Conservation (phyloP, 1,140 invertebrate genomes). For the Plectrocnemia conspersa region DNA sequence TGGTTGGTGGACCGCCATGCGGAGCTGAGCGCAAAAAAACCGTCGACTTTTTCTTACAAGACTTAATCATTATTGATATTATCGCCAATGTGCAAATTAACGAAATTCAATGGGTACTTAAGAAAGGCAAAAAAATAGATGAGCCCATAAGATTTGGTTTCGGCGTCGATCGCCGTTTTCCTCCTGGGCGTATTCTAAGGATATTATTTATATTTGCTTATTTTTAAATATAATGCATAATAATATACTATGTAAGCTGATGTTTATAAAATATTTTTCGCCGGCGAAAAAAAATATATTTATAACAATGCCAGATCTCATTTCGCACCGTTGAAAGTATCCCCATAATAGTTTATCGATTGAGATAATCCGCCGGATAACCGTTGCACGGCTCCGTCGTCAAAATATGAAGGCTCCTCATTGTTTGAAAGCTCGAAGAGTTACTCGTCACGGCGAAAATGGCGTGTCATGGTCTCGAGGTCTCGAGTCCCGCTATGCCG, state of each 20-base stretch:
- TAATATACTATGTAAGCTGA: not conserved
- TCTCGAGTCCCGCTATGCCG: conserved; percentile 16
- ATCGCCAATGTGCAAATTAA: conserved; percentile 22
- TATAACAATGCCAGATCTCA: conserved; percentile 6
- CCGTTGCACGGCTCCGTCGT: conserved; percentile 18
- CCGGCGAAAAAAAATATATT: no score
- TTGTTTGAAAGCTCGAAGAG: conserved; percentile 20
- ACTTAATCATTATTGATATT: conserved; percentile 26
- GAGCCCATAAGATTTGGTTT: not conserved
- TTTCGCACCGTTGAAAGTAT: conserved; percentile 18
- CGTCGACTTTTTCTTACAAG: conserved; percentile 9
- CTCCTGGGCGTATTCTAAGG: not conserved
- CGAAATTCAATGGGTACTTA: conserved; percentile 22
- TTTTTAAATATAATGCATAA: not conserved
- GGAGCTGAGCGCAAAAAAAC: conserved; percentile 2
- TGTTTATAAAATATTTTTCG: conserved; percentile 2
- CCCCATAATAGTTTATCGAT: conserved; percentile 24
- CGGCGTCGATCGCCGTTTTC: no score
- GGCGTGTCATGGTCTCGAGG: conserved; percentile 19
- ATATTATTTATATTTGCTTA: conserved; percentile 6
- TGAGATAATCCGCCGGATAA: conserved; percentile 24
- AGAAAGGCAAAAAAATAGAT: conserved; percentile 12
- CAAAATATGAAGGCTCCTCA: conserved; percentile 22
- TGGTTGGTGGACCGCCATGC: conserved; percentile 1
- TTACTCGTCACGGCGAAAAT: conserved; percentile 22